Conservation (phyloP, 2,113 vertebrate genomes). For the Nothoprocta perdicaria region DNA sequence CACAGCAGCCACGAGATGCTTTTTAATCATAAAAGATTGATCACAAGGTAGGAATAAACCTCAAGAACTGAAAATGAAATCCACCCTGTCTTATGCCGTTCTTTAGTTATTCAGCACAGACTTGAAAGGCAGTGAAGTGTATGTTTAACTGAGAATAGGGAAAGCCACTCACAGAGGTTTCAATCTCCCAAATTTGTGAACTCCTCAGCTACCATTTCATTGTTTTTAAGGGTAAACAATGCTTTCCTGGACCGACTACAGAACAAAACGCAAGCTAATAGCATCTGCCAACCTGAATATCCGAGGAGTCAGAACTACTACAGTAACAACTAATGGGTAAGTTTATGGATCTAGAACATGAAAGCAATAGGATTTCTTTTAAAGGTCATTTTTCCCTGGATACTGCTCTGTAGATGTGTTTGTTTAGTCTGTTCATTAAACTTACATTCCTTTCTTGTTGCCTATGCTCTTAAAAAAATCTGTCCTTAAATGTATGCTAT, state of each 20-base stretch:
- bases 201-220: conserved; percentile 17
- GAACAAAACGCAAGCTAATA: conserved; percentile 47
- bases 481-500: conserved; percentile 1
- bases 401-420: background rate
- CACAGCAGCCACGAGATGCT: accelerated
- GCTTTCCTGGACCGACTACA: conserved; percentile 85
- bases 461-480: conserved; percentile 36
- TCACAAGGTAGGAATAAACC: background rate
- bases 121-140: background rate
- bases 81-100: background rate
- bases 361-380: conserved; percentile 32
- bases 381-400: background rate
- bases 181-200: conserved; percentile 25
- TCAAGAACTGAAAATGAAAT: background rate
- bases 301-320: conserved; percentile 38
- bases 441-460: background rate
- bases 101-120: background rate
- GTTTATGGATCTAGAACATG: conserved; percentile 40
- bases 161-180: background rate
- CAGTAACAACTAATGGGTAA: conserved; percentile 37
- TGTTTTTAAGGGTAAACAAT: conserved; percentile 84
- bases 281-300: background rate
- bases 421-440: conserved; percentile 27
- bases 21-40: background rate
- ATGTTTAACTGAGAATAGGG: background rate